These are phyloP conservation scores for Rhabdophis nuchalis DNA, from an alignment of 2,797 vertebrate genomes.

Conservation along the genomic window DNA sequence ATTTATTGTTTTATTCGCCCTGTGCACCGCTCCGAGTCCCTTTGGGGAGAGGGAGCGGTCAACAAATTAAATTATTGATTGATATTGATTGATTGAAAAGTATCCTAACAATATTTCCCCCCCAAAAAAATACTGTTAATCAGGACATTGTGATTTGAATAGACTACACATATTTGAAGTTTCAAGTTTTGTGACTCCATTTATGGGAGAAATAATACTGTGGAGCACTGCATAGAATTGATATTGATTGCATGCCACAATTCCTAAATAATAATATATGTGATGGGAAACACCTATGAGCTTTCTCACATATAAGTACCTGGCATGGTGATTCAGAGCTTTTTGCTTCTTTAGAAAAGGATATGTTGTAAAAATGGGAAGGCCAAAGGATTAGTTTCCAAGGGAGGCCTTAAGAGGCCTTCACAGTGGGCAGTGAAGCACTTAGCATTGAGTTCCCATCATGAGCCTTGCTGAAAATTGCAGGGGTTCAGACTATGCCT, in stretches of 20 bases:
- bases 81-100: too few relatives aligned
- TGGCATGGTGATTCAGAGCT: not conserved
- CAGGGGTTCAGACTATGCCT: constrained; percentile 12
- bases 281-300: not conserved
- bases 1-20: too few relatives aligned
- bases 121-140: too few relatives aligned
- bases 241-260: not conserved
- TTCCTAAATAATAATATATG: not conserved
- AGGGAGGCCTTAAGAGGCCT: constrained; percentile 9
- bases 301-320: not conserved
- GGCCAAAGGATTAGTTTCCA: constrained; percentile 13
- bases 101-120: too few relatives aligned
- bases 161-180: not conserved
- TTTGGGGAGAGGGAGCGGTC: too few relatives aligned
- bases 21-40: too few relatives aligned
- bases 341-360: constrained; percentile 8
- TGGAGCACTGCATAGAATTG: not conserved
- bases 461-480: constrained; percentile 8
- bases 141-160: too few relatives aligned
- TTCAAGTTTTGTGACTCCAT: not conserved
- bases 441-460: constrained; percentile 14
- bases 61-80: too few relatives aligned
- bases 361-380: not conserved
- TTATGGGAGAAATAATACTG: not conserved
- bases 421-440: constrained; percentile 15